These are phyloP conservation scores for Channallabes apus DNA, from an alignment of 2,797 vertebrate species.

Conservation along the genomic window DNA sequence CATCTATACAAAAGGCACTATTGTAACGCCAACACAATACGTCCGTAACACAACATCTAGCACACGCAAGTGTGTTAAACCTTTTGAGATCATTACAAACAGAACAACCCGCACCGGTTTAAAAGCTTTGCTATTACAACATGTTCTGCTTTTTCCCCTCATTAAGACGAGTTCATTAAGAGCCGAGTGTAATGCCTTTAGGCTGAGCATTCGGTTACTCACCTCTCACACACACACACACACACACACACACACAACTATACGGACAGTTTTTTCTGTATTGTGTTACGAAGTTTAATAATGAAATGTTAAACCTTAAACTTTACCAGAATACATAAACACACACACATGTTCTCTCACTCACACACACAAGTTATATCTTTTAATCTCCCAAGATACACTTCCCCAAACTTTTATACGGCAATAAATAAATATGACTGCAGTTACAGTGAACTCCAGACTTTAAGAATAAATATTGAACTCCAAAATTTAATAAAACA, in stretches of 20 bases:
- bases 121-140: constrained; percentile 34
- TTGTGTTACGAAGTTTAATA: background rate
- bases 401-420: background rate
- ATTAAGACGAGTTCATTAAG: constrained; percentile 44
- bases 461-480: background rate
- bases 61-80: background rate
- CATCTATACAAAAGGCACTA: background rate
- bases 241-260: background rate
- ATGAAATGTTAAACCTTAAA: background rate
- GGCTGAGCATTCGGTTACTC: background rate
- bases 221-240: too few relatives aligned
- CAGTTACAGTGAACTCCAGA: background rate
- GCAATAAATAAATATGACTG: background rate
- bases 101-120: background rate
- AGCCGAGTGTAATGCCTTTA: background rate
- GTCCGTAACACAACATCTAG: constrained; percentile 31
- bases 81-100: background rate
- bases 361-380: background rate
- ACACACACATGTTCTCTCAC: background rate
- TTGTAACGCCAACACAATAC: constrained; percentile 11
- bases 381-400: background rate
- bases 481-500: background rate
- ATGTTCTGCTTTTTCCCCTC: constrained; percentile 34
- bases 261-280: background rate
- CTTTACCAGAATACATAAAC: background rate